Conservation (phyloP, 2,888 invertebrate genomes). For the Erannis defoliaria region DNA sequence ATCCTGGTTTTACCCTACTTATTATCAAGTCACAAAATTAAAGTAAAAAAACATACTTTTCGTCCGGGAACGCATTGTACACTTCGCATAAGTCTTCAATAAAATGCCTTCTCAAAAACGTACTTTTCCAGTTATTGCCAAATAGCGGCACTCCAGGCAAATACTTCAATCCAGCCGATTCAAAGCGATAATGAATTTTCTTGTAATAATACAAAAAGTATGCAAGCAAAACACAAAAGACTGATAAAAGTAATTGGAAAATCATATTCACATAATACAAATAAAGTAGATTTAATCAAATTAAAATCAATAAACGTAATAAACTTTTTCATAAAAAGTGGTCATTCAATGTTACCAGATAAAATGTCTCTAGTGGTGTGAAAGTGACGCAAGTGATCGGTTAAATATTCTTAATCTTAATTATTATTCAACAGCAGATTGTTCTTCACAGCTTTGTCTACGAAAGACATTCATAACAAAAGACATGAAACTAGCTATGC, state of each 20-base stretch:
- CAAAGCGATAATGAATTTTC: conserved; percentile 34
- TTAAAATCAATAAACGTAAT: no score
- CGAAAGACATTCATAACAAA: no score
- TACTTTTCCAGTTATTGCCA: conserved; percentile 55
- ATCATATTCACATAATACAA: neutral
- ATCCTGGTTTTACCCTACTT: no score
- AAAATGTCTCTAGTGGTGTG: no score
- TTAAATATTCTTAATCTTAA: no score
- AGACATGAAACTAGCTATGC: no score
- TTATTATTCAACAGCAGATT: no score
- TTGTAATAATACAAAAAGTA: conserved; percentile 27
- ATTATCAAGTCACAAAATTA: no score
- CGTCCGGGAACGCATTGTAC: conserved; percentile 60
- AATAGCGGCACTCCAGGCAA: conserved; percentile 59
- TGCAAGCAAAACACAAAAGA: neutral
- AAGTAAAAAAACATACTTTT: conserved; percentile 57
- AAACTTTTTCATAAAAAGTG: no score
- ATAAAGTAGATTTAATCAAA: neutral
- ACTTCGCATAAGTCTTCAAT: conserved; percentile 54
- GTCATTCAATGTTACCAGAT: no score
- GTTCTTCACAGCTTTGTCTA: no score
- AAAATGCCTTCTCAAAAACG: conserved; percentile 49
- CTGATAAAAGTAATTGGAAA: neutral
- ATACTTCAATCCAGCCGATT: conserved; percentile 38
- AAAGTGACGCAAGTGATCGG: no score